phyloP scores from a whole-genome alignment of 1,140 invertebrate genomes.

The Caenorhabditis brenneri region DNA sequence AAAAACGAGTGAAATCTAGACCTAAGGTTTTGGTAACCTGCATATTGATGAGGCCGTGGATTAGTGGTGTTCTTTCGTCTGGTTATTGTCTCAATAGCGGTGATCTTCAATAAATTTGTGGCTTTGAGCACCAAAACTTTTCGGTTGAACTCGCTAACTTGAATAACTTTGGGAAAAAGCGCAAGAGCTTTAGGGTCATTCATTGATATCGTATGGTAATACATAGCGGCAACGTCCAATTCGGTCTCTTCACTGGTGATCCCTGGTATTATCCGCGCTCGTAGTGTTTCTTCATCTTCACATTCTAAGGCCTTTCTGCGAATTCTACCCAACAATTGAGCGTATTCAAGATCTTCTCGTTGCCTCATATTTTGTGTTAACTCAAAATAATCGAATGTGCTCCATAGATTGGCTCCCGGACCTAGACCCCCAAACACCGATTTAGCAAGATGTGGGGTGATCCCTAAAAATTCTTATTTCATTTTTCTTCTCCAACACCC shows the following conservation, averaged over 20 bases:
- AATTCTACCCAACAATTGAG: background rate
- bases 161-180: background rate
- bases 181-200: constrained; percentile 3
- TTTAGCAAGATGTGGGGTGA: background rate
- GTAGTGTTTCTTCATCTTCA: background rate
- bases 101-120: too few relatives aligned
- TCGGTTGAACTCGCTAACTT: background rate
- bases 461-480: background rate
- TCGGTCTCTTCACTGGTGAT: too few relatives aligned
- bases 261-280: background rate
- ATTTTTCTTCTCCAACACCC: too few relatives aligned
- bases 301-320: background rate
- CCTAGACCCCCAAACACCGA: background rate
- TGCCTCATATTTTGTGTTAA: constrained; percentile 44
- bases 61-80: too few relatives aligned
- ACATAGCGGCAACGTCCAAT: background rate
- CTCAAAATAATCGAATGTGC: background rate
- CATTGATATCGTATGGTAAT: background rate
- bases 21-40: too few relatives aligned
- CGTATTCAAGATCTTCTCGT: constrained; percentile 21
- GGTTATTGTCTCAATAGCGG: too few relatives aligned
- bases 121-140: too few relatives aligned
- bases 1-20: too few relatives aligned
- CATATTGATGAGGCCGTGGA: too few relatives aligned
- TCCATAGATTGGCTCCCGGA: background rate